phyloP scores from a whole-genome alignment of 2,888 invertebrate species.

The Bellardia pandia region DNA sequence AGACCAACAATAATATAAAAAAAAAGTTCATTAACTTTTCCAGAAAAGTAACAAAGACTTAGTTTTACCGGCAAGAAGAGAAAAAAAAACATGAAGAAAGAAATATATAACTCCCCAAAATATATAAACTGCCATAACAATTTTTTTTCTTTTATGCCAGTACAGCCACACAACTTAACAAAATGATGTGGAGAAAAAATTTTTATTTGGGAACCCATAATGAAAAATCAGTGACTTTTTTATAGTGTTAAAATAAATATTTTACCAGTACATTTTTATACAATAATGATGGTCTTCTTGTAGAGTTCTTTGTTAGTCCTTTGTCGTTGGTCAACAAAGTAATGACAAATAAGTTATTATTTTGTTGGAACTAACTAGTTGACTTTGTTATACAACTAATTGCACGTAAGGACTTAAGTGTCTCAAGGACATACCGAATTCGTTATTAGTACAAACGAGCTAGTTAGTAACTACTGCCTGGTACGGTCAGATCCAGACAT shows the following conservation, averaged over 20 bases:
- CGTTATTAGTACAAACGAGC: too few species aligned
- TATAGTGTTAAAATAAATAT: neutral
- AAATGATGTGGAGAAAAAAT: constrained; percentile 26
- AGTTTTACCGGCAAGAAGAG: constrained; percentile 40
- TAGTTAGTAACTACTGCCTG: too few species aligned
- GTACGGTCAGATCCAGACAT: too few species aligned
- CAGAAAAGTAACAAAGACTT: constrained; percentile 10
- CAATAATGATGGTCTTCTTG: too few species aligned
- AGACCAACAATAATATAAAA: constrained; percentile 27
- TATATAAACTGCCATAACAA: constrained; percentile 46
- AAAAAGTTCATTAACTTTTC: constrained; percentile 62
- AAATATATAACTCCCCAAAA: constrained; percentile 28
- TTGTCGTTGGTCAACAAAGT: too few species aligned
- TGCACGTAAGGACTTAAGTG: too few species aligned
- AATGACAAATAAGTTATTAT: too few species aligned
- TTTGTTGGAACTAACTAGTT: too few species aligned
- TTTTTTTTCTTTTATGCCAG: constrained; percentile 45
- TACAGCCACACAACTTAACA: neutral
- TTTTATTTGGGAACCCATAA: constrained; percentile 27
- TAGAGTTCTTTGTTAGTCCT: too few species aligned
- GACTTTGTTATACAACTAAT: too few species aligned
- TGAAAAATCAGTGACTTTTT: neutral
- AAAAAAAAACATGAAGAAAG: constrained; percentile 39
- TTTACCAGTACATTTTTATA: too few species aligned
- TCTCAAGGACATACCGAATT: too few species aligned